A percentile compares a stretch with the other conserved stretches of the same genome.
Conservation (phyloP, 2,888 invertebrate species). For the Acutogordius australiensis region DNA sequence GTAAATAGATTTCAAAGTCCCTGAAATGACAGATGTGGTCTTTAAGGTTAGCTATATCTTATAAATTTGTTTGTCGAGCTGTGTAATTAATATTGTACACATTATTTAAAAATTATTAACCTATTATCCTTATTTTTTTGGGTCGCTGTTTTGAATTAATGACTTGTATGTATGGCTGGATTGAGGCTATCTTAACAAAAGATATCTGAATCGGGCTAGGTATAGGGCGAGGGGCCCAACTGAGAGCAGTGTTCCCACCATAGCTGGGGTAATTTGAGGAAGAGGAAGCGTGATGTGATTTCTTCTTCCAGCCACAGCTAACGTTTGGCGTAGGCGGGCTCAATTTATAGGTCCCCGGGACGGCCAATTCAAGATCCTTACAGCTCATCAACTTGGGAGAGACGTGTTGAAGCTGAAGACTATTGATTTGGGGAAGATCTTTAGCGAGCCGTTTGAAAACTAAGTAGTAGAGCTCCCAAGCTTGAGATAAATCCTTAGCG, state of each 20-base stretch:
- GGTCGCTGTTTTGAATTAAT: slow-evolving; percentile 94
- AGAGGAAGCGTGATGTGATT: neutral
- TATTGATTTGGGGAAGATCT: slow-evolving; percentile 41
- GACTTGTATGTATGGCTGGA: slow-evolving; percentile 65
- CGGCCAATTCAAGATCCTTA: slow-evolving; percentile 69
- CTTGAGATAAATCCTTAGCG: slow-evolving; percentile 69
- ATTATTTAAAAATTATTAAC: slow-evolving; percentile 23
- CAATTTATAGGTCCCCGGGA: slow-evolving; percentile 87
- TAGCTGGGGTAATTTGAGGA: too few relatives aligned
- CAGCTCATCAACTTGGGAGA: slow-evolving; percentile 62
- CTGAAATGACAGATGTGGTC: too few relatives aligned
- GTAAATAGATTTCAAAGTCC: too few relatives aligned
- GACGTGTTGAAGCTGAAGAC: slow-evolving; percentile 45
- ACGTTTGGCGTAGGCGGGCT: slow-evolving; percentile 34
- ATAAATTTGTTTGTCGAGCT: too few relatives aligned
- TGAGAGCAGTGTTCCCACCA: neutral
- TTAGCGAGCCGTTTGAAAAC: slow-evolving; percentile 81
- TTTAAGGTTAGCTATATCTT: too few relatives aligned
- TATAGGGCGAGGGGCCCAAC: neutral
- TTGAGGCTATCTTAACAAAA: slow-evolving; percentile 31
- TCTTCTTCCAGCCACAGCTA: neutral
- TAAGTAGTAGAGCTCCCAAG: slow-evolving; percentile 96
- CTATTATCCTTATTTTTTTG: slow-evolving; percentile 57
- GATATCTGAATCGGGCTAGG: neutral
- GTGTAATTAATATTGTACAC: too few relatives aligned